Conservation (phyloP, 2,113 vertebrate genomes). For the Rhinoptilus africanus region DNA sequence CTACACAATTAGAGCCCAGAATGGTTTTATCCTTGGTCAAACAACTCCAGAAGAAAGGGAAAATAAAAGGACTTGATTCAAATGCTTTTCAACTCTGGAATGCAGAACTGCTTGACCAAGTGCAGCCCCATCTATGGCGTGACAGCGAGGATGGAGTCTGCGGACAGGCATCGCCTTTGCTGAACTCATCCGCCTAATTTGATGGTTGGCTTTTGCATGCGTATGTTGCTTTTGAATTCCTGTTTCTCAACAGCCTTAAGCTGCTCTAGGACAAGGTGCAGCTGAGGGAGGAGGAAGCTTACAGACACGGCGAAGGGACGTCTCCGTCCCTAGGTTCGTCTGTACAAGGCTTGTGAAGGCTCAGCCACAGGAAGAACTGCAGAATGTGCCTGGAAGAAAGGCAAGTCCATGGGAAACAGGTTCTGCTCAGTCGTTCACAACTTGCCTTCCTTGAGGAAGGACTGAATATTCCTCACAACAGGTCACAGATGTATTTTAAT, state of each 20-base stretch:
- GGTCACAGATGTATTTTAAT: neutral
- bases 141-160: neutral
- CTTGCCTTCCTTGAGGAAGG: neutral
- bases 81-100: neutral
- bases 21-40: neutral
- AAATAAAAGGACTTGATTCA: neutral
- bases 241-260: neutral
- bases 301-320: neutral
- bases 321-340: neutral
- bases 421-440: neutral
- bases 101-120: neutral
- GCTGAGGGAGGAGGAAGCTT: neutral
- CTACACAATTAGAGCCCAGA: neutral
- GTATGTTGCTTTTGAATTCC: neutral
- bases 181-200: neutral
- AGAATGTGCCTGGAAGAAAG: neutral
- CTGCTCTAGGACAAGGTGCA: neutral
- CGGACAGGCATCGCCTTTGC: neutral
- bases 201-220: neutral
- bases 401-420: neutral
- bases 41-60: neutral
- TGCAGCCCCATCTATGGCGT: neutral
- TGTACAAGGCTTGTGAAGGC: neutral
- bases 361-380: neutral
- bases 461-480: neutral